Conservation (phyloP, 2,888 invertebrate species). For the Drosophila meridionalis region DNA sequence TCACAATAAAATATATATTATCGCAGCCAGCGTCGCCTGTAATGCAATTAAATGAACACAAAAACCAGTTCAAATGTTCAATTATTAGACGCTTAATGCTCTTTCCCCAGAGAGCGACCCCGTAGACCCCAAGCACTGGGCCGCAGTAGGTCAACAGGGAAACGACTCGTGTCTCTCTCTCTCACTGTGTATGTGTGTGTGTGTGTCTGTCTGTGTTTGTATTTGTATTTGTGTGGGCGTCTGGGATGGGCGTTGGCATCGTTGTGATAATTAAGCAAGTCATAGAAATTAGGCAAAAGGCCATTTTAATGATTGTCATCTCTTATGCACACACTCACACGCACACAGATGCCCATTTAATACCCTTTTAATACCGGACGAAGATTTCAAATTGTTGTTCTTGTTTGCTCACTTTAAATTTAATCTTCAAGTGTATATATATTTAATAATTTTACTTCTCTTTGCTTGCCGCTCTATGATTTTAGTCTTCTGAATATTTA, state of each 20-base stretch:
- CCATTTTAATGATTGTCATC: slow-evolving; percentile 81
- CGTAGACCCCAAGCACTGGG: slow-evolving; percentile 5
- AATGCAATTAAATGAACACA: slow-evolving; percentile 72
- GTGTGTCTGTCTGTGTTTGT: slow-evolving; percentile 12
- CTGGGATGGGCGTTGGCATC: slow-evolving; percentile 40
- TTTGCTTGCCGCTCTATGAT: too few relatives aligned
- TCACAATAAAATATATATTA: slow-evolving; percentile 50
- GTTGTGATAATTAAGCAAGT: slow-evolving; percentile 81
- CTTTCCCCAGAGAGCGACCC: slow-evolving; percentile 35
- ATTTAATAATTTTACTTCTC: too few relatives aligned
- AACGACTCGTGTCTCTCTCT: slow-evolving; percentile 19
- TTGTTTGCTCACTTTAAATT: neutral
- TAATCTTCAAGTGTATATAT: neutral
- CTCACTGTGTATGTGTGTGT: neutral
- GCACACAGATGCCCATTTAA: slow-evolving; percentile 25
- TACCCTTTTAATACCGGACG: slow-evolving; percentile 64
- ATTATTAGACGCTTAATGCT: slow-evolving; percentile 78
- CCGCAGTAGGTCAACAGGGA: slow-evolving; percentile 44
- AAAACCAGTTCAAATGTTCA: slow-evolving; percentile 76
- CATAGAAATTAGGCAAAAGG: slow-evolving; percentile 79
- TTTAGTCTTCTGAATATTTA: too few relatives aligned
- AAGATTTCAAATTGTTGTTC: neutral
- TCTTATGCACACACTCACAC: slow-evolving; percentile 42
- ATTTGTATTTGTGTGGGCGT: slow-evolving; percentile 22
- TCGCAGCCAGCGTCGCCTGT: slow-evolving; percentile 45